Conservation (phyloP, 2,113 vertebrate genomes). For the Barnardius zonarius region DNA sequence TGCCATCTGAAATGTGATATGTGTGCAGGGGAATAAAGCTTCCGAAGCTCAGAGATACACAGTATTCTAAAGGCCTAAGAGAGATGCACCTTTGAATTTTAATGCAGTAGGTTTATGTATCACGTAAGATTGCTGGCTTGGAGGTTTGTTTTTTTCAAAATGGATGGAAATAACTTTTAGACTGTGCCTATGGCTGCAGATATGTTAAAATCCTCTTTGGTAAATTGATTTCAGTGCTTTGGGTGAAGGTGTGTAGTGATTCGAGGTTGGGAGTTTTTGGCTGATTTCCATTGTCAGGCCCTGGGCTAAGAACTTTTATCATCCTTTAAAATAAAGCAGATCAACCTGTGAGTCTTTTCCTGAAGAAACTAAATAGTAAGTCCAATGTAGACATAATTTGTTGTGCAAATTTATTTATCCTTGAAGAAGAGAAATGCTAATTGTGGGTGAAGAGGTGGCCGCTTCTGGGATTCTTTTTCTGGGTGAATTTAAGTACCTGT, state of each 20-base stretch:
- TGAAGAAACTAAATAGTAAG: neutral
- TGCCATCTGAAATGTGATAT: neutral
- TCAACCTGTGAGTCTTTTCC: neutral
- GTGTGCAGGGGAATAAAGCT: neutral
- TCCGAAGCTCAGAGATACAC: neutral
- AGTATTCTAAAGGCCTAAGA: neutral
- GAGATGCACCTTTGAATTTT: constrained; percentile 29
- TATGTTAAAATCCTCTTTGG: constrained; percentile 37
- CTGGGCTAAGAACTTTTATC: neutral
- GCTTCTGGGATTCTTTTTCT: neutral
- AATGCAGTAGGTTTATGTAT: constrained; percentile 1
- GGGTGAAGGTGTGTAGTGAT: neutral
- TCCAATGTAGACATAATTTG: neutral
- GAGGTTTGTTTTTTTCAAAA: constrained; percentile 44
- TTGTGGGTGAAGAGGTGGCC: neutral
- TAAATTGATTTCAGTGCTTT: constrained; percentile 57
- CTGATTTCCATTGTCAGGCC: constrained; percentile 1
- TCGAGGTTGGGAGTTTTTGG: constrained; percentile 24
- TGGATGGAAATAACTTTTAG: constrained; percentile 23
- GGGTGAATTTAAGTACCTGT: neutral
- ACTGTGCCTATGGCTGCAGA: constrained; percentile 30
- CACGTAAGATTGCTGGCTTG: neutral
- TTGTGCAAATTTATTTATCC: constrained; percentile 12
- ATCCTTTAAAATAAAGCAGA: neutral
- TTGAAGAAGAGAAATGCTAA: constrained; percentile 7